Evolutionary conservation across 1,140 invertebrate species (phyloP).

Genomic region (Cataglyphis hispanica): DNA sequence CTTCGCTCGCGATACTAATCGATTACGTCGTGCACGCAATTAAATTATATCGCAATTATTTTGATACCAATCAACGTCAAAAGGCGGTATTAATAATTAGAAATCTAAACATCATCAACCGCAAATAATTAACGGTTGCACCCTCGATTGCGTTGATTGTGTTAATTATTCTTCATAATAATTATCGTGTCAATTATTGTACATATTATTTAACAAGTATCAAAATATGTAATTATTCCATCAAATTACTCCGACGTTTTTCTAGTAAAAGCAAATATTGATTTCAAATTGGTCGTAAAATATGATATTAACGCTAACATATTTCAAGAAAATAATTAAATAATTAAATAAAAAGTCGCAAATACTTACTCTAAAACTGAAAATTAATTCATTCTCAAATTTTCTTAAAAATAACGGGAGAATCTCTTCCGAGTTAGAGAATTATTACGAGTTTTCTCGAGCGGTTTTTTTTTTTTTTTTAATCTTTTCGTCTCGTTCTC

Average conservation of each 20-base stretch:
- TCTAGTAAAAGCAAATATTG: background rate
- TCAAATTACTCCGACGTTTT: background rate
- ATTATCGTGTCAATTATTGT: constrained; percentile 35
- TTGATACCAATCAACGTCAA: constrained; percentile 13
- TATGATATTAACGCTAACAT: background rate
- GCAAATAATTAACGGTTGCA: constrained; percentile 34
- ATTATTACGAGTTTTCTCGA: background rate
- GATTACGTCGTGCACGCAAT: constrained; percentile 39
- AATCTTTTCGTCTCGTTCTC: background rate
- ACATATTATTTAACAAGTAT: constrained; percentile 14
- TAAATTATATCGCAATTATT: constrained; percentile 46
- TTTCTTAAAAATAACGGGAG: background rate
- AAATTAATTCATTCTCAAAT: background rate
- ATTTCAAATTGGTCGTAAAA: background rate
- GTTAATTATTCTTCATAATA: constrained; percentile 33
- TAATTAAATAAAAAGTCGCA: no score
- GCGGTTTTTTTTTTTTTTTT: background rate
- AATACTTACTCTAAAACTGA: background rate
- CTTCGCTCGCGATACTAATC: constrained; percentile 31
- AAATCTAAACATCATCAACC: constrained; percentile 22
- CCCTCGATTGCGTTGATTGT: background rate
- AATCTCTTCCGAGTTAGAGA: no score
- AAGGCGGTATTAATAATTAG: constrained; percentile 50
- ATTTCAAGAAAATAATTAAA: background rate
- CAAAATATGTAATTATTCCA: background rate